Base-by-base conservation (phyloP, 64 coral and sea anemone species). In the Actinia equina region DNA sequence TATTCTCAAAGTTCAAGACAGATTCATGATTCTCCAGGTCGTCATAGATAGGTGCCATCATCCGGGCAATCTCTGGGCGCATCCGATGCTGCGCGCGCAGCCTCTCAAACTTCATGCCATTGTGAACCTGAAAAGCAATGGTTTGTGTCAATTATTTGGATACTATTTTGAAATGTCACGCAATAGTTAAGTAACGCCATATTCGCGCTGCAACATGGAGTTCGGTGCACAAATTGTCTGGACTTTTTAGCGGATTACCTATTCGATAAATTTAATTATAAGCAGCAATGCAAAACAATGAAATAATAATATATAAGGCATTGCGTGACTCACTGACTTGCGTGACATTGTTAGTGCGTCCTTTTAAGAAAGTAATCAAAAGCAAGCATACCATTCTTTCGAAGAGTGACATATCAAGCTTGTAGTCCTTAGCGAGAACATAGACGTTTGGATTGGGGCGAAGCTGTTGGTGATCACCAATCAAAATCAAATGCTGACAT, bases 401-500 rank as follows among this genome's bases (percentile, higher is more conserved):
- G 27, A 98, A 98, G 8, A 98, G 89, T 11, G 95, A 98, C 79
- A 98, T 88, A 56, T 98, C 95, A 82, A 98, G 84, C 0, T 91
- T 46, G 62, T 92, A 98, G 80, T 94, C 44, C 27, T 94, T 94
- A 8, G 92, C 95, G 26, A 94, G 79, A 22, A 86, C 71, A 59
- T 80, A 98, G 18, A 98, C 95, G 1, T 89, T 98, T 22, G 95
- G 95, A 76, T 92, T 98, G 77, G 95, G 95, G 17, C 95, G 89
- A 30, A 98, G 86, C 25, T 98, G 95, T 65, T 98, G 86, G 55
- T 98, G 95, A 87, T 98, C 95, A 58, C 95, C 95, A 92, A 98
- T 98, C 79, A 98, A 44, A 94, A 98, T 94, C 88, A 98, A 87
- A 41, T 98, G 95, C 70, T 98, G 92, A 55, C 95, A 98, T 86